Base-by-base conservation (phyloP, 92 coral and sea anemone species). In the Micromussa lordhowensis region DNA sequence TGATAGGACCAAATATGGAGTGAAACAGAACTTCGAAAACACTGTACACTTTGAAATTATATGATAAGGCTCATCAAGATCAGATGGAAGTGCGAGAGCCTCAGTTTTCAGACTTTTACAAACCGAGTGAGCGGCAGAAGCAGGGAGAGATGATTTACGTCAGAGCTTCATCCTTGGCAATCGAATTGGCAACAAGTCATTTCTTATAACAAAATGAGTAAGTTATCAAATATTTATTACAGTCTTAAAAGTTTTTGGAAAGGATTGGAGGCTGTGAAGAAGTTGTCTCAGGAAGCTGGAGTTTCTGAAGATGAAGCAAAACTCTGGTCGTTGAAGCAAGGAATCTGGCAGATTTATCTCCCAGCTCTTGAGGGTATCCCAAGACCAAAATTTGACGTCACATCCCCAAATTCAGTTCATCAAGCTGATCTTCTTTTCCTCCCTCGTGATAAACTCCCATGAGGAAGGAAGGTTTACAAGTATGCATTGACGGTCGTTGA, bases 361-460 rank as follows among this genome's bases (percentile, higher is more conserved):
- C 68, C n/a, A 35, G 24, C 22, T 26, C 22, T 2, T 0, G 16
- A 61, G 68, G 7, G 16, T 61, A 61, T 61, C 68, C 68, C 68
- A 61, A 6, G 68, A 61, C 68, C 22, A 16, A 61, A 2, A 1
- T 61, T 16, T 61, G 22, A 61, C 4, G 68, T 61, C n/a, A 7
- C 21, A 61, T 61, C 68, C n/a, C 24, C 68, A 16, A 61, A 61
- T 17, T 5, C 22, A 0, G 68, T 61, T 61, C 68, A 61, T 61
- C 68, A 17, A 61, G 68, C 68, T 61, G 68, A 61, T 61, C 68
- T 61, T 61, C 21, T 61, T 61, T 61, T 61, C 68, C 68, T 61
- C 16, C 68, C 68, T 61, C 68, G 16, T 61, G 68, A 61, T 22
- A 61, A 22, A 16, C 68, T 61, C 8, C 68, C 28, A 5, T 13